A percentile compares a stretch with the other conserved stretches of the same genome.
phyloP scores from a whole-genome alignment of 1,140 invertebrate genomes.

The Gryon sp. region DNA sequence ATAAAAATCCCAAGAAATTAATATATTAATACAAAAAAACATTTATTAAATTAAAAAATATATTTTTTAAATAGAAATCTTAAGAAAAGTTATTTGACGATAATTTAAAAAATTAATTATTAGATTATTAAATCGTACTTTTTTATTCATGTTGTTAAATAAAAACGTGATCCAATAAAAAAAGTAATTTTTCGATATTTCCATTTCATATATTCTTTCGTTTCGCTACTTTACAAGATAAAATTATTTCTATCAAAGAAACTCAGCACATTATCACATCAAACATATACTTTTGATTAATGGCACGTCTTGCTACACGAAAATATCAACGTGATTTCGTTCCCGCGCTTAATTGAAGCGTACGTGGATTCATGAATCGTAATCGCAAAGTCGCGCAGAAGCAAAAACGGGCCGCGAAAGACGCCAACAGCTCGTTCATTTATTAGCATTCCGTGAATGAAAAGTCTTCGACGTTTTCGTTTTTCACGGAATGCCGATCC shows the following conservation, averaged over 20 bases:
- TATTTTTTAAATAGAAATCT: too few relatives aligned
- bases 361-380: constrained; percentile 44
- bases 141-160: too few relatives aligned
- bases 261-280: constrained; percentile 16
- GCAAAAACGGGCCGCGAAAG: constrained; percentile 20
- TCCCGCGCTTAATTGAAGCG: constrained; percentile 44
- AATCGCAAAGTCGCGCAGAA: background rate
- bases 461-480: constrained; percentile 40
- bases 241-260: background rate
- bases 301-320: constrained; percentile 28
- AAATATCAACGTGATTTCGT: constrained; percentile 42
- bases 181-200: too few relatives aligned
- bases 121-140: too few relatives aligned
- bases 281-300: constrained; percentile 26
- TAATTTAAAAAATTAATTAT: too few relatives aligned
- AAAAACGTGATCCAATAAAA: too few relatives aligned
- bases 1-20: too few relatives aligned
- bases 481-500: constrained; percentile 49
- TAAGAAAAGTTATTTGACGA: too few relatives aligned
- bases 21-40: too few relatives aligned
- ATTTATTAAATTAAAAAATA: too few relatives aligned
- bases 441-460: constrained; percentile 51
- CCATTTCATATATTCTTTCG: too few relatives aligned
- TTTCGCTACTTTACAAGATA: background rate
- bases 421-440: constrained; percentile 14